Evolutionary conservation across 2,113 vertebrate genomes (phyloP), one percentile per base, ranked within the genome.

Genomic region (Sterrhoptilus dennistouni): DNA sequence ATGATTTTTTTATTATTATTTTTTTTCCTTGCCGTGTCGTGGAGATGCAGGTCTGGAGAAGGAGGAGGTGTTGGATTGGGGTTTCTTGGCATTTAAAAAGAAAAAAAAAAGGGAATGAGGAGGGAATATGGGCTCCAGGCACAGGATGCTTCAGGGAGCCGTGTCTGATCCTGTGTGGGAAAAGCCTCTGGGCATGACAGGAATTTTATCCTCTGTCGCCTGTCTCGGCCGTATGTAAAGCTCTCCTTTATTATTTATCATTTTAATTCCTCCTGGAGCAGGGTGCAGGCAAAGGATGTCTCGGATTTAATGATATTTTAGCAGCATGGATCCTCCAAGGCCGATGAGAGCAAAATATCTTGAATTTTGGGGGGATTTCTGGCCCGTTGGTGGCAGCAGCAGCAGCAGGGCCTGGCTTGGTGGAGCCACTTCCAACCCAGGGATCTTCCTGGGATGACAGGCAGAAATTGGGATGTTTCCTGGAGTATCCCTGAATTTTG

Each of bases 391-490:
- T 80, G 4, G 36, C 78, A 89, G 85, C 94, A 89, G 85, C 94
- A 89, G 85, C 95, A 80, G 81, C 56, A 57, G 53, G 84, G 91
- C 82, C 74, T 19, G 78, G 38, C 61, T 89, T 24, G 59, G 78
- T 13, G 29, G 72, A 82, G 83, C 53, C 3, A 1, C 76, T 22
- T 40, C 78, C 85, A 27, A 3, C 1, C 1, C 61, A 14, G 42
- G 27, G 45, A 88, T 31, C 94, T 92, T 92, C 86, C 66, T 9
- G 83, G 85, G 86, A 97, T 97, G 97, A 97, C 95, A 97, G 97
- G 96, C 96, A 98, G 97, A 98, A 97, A 97, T 97, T 23, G 87
- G 95, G 87, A 38, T 79, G 53, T 66, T 53, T 36, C 33, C 68
- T 13, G 7, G 44, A 33, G 49, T 44, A 36, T 82, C 85, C 87